Percentiles rank a stretch among this genome's conserved stretches.
phyloP scores from a whole-genome alignment of 2,888 invertebrate genomes.

The Zelleria hepariella region DNA sequence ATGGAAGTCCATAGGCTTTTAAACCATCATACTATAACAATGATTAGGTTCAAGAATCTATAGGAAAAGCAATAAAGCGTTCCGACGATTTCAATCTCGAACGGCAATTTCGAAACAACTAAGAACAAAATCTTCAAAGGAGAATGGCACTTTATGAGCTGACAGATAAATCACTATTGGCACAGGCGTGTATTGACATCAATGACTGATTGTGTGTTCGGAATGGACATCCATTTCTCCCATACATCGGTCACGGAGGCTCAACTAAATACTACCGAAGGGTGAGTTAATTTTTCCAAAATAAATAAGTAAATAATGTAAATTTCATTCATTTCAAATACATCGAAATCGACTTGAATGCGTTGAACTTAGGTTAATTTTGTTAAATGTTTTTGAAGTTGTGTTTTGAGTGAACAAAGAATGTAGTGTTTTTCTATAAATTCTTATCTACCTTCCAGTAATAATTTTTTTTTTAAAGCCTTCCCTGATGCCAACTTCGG shows the following conservation, averaged over 20 bases:
- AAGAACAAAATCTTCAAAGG: not conserved
- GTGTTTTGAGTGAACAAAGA: too few relatives aligned
- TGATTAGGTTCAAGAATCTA: not conserved
- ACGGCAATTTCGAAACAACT: not conserved
- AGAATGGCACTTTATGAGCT: not conserved
- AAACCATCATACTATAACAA: not conserved
- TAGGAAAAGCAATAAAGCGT: not conserved
- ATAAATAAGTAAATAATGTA: too few relatives aligned
- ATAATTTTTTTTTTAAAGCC: too few relatives aligned
- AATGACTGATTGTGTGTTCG: conserved; percentile 40
- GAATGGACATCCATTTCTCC: conserved; percentile 21
- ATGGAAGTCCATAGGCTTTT: not conserved
- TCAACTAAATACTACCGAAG: not conserved
- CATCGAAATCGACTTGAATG: too few relatives aligned
- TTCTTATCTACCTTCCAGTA: too few relatives aligned
- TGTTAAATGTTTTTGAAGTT: too few relatives aligned
- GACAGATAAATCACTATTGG: conserved; percentile 31
- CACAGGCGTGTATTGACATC: conserved; percentile 19
- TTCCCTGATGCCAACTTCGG: too few relatives aligned
- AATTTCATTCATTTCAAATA: too few relatives aligned
- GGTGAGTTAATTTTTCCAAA: not conserved
- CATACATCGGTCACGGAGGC: conserved; percentile 21
- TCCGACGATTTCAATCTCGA: not conserved
- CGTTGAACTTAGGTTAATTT: too few relatives aligned
- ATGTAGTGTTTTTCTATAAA: too few relatives aligned